Base-by-base conservation (phyloP, 2,888 invertebrate species). In the Caenorhabditis becei region DNA sequence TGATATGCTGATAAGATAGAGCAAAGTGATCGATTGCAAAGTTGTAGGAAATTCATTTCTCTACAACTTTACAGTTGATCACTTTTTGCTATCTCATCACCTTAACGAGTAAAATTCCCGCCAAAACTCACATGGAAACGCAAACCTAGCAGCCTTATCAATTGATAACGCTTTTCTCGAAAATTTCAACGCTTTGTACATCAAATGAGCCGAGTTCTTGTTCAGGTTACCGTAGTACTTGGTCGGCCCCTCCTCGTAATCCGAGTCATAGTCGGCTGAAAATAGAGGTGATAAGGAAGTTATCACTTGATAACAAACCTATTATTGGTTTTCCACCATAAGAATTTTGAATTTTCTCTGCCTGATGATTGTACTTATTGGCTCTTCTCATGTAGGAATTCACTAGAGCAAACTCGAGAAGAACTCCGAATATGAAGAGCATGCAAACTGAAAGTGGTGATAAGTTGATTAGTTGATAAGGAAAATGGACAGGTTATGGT, bases 401-500 rank as follows among this genome's bases (percentile, higher is more conserved):
- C 14, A 89, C 89, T 24, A 88, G 77, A 10, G 89, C 88, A 59
- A 89, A 89, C 49, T 89, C 89, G n/a, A 89, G 67, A 18, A 89
- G 80, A 1, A 88, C 89, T 10, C 89, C 89, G 72, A 89, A 89
- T 59, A 89, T 88, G 80, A 89, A 89, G 28, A 89, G 71, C 87
- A 88, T 88, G 69, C 89, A 89, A 0, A 88, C 88, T 87, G 80
- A 53, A 88, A 83, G 54, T 14, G n/a, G n/a, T n/a, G n/a, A n/a
- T n/a, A n/a, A n/a, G n/a, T n/a, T n/a, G n/a, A n/a, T n/a, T n/a
- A n/a, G n/a, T n/a, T n/a, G 14, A 54, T 14, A 37, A 24, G 18
- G 32, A n/a, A 44, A 1, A 28, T 24, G n/a, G n/a, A n/a, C n/a
- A n/a, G n/a, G n/a, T n/a, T n/a, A n/a, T n/a, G n/a, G n/a, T n/a